Evolutionary conservation across 2,888 invertebrate species (phyloP), one percentile per base, ranked within the genome.

Genomic region (Masnerella sp.): DNA sequence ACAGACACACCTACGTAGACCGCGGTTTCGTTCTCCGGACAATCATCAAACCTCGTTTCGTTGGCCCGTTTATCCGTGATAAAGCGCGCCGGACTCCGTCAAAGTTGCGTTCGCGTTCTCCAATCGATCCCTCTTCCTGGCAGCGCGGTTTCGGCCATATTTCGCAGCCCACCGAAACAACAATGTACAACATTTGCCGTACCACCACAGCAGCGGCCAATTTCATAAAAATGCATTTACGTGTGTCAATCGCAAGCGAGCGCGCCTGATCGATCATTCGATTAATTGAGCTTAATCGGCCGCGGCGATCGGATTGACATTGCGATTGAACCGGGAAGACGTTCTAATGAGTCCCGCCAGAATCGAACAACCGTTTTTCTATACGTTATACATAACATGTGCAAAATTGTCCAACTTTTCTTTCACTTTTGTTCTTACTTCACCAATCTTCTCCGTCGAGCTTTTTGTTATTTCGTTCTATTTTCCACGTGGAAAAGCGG

Each of bases 261-360:
- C 62, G 61, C 61, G 34, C 34, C 32, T 56, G 40, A 65, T 56
- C 54, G 65, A 54, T 47, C 36, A 40, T 47, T 49, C 49, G 61
- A 61, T 61, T 49, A 49, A 61, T 61, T 61, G 49, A 61, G 36
- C 64, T 47, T 34, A 36, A 64, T 54, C 38, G 43, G 20, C 14
- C 42, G 49, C 43, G 32, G 64, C 32, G 32, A 34, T 64, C 65
- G 45, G 40, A 56, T 56, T 54, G 56, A 56, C 56, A 47, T 56
- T 47, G 56, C 56, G 47, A 65, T 65, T 62, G 62, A 51, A 62
- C 42, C 42, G 62, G 51, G 62, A 62, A 62, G 42, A 30, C 61
- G 38, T 11, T 49, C 30, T 11, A 20, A 38, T 15, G 38, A 58
- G 43, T 25, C 25, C 25, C 58, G 49, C 18, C 45, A 32, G 32